Conservation (phyloP, 2,888 invertebrate species). For the Epinotia brunnichana region DNA sequence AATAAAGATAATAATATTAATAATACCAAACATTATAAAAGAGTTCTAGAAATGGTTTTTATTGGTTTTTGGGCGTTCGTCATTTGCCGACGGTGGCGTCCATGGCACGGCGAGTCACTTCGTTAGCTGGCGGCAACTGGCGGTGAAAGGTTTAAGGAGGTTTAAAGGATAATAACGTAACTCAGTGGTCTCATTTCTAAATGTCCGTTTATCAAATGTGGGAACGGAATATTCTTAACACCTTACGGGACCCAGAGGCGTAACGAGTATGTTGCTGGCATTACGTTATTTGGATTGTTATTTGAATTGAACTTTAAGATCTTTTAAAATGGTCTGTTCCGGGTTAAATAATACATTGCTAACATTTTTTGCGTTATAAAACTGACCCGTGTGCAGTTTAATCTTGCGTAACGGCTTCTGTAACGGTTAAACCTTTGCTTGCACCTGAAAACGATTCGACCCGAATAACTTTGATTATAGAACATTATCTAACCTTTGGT, state of each 20-base stretch:
- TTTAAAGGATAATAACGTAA: too few relatives aligned
- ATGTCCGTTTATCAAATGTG: neutral
- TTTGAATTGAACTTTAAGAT: constrained; percentile 28
- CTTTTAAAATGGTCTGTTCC: constrained; percentile 20
- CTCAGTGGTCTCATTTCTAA: neutral
- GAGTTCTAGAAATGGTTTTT: too few relatives aligned
- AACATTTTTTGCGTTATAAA: constrained; percentile 13
- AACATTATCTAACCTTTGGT: constrained; percentile 31
- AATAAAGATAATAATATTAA: too few relatives aligned
- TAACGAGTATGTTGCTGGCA: constrained; percentile 15
- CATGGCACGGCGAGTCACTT: too few relatives aligned
- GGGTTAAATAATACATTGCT: constrained; percentile 21
- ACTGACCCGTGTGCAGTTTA: neutral
- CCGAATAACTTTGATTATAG: constrained; percentile 30
- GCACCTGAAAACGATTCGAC: constrained; percentile 30
- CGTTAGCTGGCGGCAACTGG: too few relatives aligned
- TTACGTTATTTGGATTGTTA: constrained; percentile 28
- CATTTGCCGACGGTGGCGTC: too few relatives aligned
- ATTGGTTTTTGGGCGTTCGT: too few relatives aligned
- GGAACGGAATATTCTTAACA: constrained; percentile 1
- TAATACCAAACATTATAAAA: too few relatives aligned
- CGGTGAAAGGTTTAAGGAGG: too few relatives aligned
- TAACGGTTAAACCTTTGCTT: constrained; percentile 17
- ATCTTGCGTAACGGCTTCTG: constrained; percentile 22
- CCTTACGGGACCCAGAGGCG: neutral